Conservation (phyloP, 2,797 vertebrate genomes). For the Enteromius treurensis region DNA sequence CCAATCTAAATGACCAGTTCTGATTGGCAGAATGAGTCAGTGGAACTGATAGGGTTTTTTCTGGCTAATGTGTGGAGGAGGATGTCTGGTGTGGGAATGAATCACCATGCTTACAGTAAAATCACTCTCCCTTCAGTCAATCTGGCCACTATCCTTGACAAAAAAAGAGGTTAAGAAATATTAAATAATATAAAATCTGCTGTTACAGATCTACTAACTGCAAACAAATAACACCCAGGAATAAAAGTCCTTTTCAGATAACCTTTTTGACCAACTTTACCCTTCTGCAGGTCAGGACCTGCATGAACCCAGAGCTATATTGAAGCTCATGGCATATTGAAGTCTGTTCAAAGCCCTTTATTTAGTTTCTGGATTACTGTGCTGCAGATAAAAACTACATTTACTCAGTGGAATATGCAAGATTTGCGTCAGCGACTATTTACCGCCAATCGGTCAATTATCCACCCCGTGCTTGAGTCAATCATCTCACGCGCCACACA, state of each 20-base stretch:
- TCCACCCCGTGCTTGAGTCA: background rate
- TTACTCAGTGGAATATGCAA: background rate
- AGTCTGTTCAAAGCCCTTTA: background rate
- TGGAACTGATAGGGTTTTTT: background rate
- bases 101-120: background rate
- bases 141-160: background rate
- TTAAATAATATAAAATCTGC: background rate
- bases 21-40: conserved; percentile 13
- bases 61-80: background rate
- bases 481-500: background rate
- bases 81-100: conserved; percentile 3
- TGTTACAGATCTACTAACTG: background rate
- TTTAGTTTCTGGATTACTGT: background rate
- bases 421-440: background rate
- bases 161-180: background rate
- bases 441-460: background rate
- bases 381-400: background rate
- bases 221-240: background rate
- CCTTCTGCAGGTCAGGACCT: background rate
- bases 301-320: background rate
- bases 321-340: background rate
- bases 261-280: background rate
- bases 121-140: background rate
- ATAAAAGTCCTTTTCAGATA: background rate
- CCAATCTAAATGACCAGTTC: background rate